These are phyloP conservation scores for Chaitophorus viminalis DNA, from an alignment of 2,888 invertebrate species.

Conservation along the genomic window DNA sequence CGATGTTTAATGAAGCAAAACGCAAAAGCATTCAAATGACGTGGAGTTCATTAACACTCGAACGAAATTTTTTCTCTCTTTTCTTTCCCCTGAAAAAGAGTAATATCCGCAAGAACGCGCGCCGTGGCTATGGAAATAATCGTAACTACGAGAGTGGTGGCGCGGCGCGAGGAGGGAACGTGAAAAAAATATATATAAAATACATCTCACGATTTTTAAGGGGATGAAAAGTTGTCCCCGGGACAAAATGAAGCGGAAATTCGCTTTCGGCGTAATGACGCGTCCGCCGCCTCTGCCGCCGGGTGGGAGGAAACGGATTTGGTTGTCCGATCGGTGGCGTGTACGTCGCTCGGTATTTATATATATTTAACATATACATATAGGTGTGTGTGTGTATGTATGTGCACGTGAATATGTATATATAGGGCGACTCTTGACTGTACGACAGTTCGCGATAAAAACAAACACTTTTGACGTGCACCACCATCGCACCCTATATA, in stretches of 20 bases:
- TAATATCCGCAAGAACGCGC: slow-evolving; percentile 39
- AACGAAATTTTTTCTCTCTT: slow-evolving; percentile 41
- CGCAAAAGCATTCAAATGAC: slow-evolving; percentile 28
- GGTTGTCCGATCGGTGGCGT: slow-evolving; percentile 43
- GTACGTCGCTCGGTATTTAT: too few species aligned
- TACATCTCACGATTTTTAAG: slow-evolving; percentile 45
- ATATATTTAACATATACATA: background rate
- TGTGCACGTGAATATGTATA: background rate
- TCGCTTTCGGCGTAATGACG: slow-evolving; percentile 58
- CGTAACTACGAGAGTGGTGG: background rate
- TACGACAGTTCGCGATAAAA: background rate
- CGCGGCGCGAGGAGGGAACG: background rate
- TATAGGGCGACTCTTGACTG: slow-evolving; percentile 13
- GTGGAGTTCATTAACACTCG: slow-evolving; percentile 47
- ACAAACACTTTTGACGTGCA: background rate
- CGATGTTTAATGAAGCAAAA: slow-evolving; percentile 58
- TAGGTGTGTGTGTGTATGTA: background rate
- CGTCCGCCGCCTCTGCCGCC: slow-evolving; percentile 22
- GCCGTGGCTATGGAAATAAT: slow-evolving; percentile 48
- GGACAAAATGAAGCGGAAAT: slow-evolving; percentile 61
- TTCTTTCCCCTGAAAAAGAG: slow-evolving; percentile 30
- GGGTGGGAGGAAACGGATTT: slow-evolving; percentile 50
- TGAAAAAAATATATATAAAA: slow-evolving; percentile 33
- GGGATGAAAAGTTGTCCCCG: slow-evolving; percentile 39
- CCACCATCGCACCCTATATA: background rate